These are phyloP conservation scores for Hiodon alosoides DNA, from an alignment of 2,113 vertebrate species.

Conservation along the genomic window DNA sequence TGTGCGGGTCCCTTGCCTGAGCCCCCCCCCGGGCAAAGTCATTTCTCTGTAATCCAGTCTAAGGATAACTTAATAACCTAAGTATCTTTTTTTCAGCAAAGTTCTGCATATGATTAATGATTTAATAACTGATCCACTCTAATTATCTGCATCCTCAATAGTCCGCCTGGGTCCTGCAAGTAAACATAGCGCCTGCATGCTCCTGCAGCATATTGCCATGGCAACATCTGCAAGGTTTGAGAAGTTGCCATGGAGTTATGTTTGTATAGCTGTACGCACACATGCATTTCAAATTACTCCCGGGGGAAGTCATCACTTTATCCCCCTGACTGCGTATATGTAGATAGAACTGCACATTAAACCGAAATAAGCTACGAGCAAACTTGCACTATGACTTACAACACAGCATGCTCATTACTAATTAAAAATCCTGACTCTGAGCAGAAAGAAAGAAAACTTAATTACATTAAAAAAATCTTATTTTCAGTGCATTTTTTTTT, in stretches of 20 bases:
- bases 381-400: constrained; percentile 1
- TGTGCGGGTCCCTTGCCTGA: constrained; percentile 13
- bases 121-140: constrained; percentile 51
- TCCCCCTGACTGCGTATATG: not conserved
- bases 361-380: not conserved
- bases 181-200: constrained; percentile 12
- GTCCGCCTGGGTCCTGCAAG: constrained; percentile 20
- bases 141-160: constrained; percentile 49
- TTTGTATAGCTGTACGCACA: constrained; percentile 24
- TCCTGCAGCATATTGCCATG: constrained; percentile 24
- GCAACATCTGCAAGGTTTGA: constrained; percentile 21
- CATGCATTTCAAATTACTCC: not conserved
- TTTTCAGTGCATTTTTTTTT: not conserved
- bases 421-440: not conserved
- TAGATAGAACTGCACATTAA: not conserved
- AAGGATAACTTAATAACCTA: constrained; percentile 53
- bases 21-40: constrained; percentile 37
- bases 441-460: too few species aligned
- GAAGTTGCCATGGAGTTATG: not conserved
- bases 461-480: not conserved
- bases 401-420: not conserved
- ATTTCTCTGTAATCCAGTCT: constrained; percentile 52
- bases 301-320: not conserved
- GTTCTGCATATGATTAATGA: constrained; percentile 50
- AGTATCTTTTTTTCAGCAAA: constrained; percentile 41